Evolutionary conservation across 2,797 vertebrate species (phyloP), one percentile per base, ranked within the genome.

Genomic region (Pseudomugil gertrudae): DNA sequence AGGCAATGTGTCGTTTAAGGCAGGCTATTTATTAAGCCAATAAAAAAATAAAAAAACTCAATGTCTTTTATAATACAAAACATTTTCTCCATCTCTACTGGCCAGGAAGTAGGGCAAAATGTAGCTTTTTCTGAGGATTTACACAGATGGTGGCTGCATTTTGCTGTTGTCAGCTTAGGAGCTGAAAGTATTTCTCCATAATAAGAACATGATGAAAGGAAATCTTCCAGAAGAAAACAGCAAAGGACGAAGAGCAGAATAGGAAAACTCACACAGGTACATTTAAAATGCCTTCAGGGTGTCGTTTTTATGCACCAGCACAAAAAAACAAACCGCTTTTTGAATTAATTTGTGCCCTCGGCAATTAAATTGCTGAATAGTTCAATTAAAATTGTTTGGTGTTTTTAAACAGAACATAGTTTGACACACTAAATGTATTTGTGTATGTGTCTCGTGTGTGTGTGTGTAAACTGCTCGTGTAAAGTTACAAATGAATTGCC

Each of bases 121-220:
- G n/a, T 23, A 45, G 26, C 50, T 17, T 55, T 51, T 17, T 29
- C 29, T 40, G 43, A 47, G 13, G 36, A 55, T 10, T 55, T 11
- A 32, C 27, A 51, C 13, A 21, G 17, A 27, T 32, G 6, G 1
- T 10, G n/a, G 30, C 9, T 59, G 52, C 52, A 24, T 54, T 50
- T 29, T 68, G 40, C 52, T 69, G 51, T 61, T 63, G 40, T 50
- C 56, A 23, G 45, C n/a, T 40, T 9, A 3, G 30, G 26, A 66
- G 3, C 36, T 9, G 21, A 7, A 17, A 13, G 21, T 57, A 3
- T 21, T 9, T 48, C 2, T 17, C 23, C 10, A 35, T 35, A 4
- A 2, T 9, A 21, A 24, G 27, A 52, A 29, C 14, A 33, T 3
- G 51, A 10, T 36, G 45, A 40, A 51, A 27, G 56, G 19, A 35